phyloP scores from a whole-genome alignment of 2,888 invertebrate species.

The Corbicula japonica region DNA sequence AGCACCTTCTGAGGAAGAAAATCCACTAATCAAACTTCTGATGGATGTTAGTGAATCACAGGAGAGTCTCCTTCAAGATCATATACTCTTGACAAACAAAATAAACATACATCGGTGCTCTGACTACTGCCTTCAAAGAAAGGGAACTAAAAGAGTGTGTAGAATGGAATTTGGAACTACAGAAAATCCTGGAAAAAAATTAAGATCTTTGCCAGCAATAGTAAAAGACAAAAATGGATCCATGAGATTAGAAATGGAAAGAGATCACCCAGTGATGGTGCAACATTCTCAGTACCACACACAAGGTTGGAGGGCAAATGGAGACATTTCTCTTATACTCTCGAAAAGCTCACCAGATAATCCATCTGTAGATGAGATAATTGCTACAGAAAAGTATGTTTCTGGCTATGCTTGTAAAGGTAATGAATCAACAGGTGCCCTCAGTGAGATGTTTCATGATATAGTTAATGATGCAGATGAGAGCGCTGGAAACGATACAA shows the following conservation, averaged over 20 bases:
- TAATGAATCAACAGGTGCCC: constrained; percentile 61
- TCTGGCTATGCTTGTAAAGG: constrained; percentile 70
- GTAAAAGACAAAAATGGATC: constrained; percentile 67
- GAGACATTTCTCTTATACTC: constrained; percentile 70
- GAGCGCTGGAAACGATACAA: constrained; percentile 19
- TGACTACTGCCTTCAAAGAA: constrained; percentile 37
- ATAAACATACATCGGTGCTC: constrained; percentile 67
- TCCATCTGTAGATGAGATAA: constrained; percentile 57
- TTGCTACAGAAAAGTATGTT: constrained; percentile 48
- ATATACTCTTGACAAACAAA: constrained; percentile 49
- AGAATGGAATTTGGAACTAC: constrained; percentile 66
- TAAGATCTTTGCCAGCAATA: constrained; percentile 45
- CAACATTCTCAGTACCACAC: constrained; percentile 69
- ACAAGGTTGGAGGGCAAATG: constrained; percentile 54
- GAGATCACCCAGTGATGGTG: constrained; percentile 68
- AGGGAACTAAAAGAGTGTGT: constrained; percentile 25
- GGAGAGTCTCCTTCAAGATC: constrained; percentile 62
- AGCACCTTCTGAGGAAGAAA: constrained; percentile 67
- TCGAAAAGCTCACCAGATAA: constrained; percentile 67
- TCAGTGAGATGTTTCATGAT: constrained; percentile 60
- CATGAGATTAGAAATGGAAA: constrained; percentile 64
- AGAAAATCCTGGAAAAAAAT: constrained; percentile 28
- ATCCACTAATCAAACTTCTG: constrained; percentile 64
- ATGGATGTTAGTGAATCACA: constrained; percentile 67
- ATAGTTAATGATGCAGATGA: constrained; percentile 30